phyloP scores from a whole-genome alignment of 2,113 vertebrate species.

The Numenius arquata region DNA sequence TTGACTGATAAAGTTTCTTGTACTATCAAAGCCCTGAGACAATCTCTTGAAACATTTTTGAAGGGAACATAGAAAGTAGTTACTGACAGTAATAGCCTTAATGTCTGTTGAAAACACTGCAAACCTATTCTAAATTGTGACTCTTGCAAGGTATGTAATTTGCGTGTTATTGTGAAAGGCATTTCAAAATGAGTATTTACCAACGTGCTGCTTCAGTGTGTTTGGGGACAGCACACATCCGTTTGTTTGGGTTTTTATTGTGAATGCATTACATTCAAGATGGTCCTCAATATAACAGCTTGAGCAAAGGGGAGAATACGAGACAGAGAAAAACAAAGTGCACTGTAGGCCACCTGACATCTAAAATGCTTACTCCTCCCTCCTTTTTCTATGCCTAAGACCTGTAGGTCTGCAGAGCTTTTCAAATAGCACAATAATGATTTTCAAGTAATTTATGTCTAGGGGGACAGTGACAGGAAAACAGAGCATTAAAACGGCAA shows the following conservation, averaged over 20 bases:
- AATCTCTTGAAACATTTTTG: conserved; percentile 37
- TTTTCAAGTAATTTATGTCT: neutral
- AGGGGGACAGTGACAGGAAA: neutral
- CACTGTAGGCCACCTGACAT: neutral
- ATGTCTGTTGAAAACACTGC: conserved; percentile 15
- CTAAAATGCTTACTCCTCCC: neutral
- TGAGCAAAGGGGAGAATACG: neutral
- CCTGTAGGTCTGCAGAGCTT: neutral
- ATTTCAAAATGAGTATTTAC: conserved; percentile 48
- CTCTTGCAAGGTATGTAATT: conserved; percentile 33
- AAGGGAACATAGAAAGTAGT: conserved; percentile 26
- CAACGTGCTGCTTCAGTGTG: neutral
- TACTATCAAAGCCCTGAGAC: conserved; percentile 52
- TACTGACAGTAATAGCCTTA: conserved; percentile 43
- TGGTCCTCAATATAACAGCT: neutral
- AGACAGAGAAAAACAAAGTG: neutral
- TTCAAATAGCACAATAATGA: neutral
- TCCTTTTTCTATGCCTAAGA: neutral
- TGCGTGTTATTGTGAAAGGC: conserved; percentile 9
- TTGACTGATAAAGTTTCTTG: conserved; percentile 53
- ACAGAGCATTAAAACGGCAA: neutral
- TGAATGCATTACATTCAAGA: neutral
- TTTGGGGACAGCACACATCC: neutral
- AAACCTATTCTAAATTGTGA: conserved; percentile 11
- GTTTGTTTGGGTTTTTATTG: neutral